These are phyloP conservation scores for Lynx canadensis DNA, from an alignment of 2,113 vertebrate species.

Conservation along the genomic window DNA sequence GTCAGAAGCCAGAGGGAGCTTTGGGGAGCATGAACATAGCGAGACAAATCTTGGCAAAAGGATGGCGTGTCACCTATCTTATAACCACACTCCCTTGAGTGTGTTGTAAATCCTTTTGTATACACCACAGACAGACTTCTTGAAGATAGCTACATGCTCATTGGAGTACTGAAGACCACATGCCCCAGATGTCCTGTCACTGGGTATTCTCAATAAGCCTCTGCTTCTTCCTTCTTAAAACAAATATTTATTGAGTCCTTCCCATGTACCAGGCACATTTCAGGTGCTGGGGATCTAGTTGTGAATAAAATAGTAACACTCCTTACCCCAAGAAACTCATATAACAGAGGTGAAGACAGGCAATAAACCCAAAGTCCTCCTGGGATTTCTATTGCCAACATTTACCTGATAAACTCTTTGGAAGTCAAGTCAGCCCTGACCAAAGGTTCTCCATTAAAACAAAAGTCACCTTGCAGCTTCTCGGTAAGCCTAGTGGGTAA, in stretches of 20 bases:
- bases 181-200: not conserved
- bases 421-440: not conserved
- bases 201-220: not conserved
- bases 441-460: not conserved
- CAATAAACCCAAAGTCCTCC: not conserved
- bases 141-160: not conserved
- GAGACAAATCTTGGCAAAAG: not conserved
- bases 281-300: not conserved
- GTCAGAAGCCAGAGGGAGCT: not conserved
- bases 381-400: not conserved
- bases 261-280: not conserved
- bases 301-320: not conserved
- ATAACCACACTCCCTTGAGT: not conserved
- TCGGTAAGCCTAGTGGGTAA: not conserved
- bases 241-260: not conserved
- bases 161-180: not conserved
- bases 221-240: not conserved
- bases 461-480: not conserved
- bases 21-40: not conserved
- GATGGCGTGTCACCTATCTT: not conserved
- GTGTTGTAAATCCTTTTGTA: not conserved
- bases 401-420: not conserved
- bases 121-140: not conserved
- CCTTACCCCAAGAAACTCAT: not conserved
- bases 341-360: not conserved